Percentiles rank a stretch among this genome's conserved stretches.
Evolutionary conservation across 2,888 invertebrate species (phyloP).

Genomic region (Harpalus rubripes): DNA sequence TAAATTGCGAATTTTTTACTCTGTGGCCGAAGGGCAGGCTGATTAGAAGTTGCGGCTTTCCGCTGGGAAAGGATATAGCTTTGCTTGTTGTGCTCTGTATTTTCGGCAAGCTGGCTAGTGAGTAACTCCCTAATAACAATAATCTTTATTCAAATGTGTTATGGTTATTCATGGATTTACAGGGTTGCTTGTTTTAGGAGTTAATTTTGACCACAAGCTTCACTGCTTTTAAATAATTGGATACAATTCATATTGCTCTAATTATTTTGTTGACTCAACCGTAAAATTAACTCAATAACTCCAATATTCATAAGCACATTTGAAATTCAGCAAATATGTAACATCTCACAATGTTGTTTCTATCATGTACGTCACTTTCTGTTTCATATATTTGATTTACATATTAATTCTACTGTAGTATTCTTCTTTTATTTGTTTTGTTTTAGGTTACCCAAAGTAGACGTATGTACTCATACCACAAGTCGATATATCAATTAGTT

Average conservation of each 20-base stretch:
- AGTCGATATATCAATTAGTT: too few species aligned
- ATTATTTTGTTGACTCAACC: constrained; percentile 8
- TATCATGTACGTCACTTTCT: too few species aligned
- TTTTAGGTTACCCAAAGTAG: too few species aligned
- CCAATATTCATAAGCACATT: not conserved
- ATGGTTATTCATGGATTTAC: constrained; percentile 51
- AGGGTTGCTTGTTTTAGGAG: constrained; percentile 28
- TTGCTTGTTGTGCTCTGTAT: constrained; percentile 16
- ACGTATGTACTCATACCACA: too few species aligned
- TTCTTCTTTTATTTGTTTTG: too few species aligned
- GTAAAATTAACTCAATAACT: not conserved
- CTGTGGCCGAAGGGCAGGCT: not conserved
- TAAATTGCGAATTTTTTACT: constrained; percentile 55
- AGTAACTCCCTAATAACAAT: constrained; percentile 45
- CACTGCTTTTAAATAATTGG: constrained; percentile 21
- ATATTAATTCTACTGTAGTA: too few species aligned
- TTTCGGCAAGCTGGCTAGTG: constrained; percentile 7
- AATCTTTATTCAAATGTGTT: constrained; percentile 51
- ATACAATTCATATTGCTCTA: not conserved
- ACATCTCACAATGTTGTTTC: too few species aligned
- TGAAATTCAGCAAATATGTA: too few species aligned
- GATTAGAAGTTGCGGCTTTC: constrained; percentile 21
- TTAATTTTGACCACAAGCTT: constrained; percentile 14
- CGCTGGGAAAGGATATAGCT: not conserved
- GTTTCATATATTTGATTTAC: too few species aligned